phyloP scores from a whole-genome alignment of 2,113 vertebrate species.

The Pelodiscus sinensis region DNA sequence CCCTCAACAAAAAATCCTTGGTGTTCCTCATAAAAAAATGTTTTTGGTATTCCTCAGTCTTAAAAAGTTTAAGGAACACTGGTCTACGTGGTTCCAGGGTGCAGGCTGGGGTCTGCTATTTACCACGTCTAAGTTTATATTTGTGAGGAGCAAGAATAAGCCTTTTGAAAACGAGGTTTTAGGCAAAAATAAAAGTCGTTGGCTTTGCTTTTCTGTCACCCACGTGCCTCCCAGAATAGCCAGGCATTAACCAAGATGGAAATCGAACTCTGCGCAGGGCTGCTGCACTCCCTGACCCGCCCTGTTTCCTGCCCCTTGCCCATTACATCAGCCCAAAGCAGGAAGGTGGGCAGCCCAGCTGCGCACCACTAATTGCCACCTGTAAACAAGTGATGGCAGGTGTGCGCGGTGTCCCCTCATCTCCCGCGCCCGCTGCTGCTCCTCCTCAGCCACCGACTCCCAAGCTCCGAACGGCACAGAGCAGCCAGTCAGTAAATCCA shows the following conservation, averaged over 20 bases:
- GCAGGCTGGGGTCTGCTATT: fast-evolving
- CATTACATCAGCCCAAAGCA: background rate
- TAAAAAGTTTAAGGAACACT: too few relatives aligned
- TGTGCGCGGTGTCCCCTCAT: fast-evolving
- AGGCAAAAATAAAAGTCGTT: background rate
- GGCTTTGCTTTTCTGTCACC: background rate
- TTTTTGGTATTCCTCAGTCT: too few relatives aligned
- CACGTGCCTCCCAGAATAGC: background rate
- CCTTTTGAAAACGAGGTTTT: background rate
- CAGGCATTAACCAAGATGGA: background rate
- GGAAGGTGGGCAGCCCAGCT: background rate
- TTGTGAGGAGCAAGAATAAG: background rate
- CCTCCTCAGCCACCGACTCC: background rate
- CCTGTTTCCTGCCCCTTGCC: background rate
- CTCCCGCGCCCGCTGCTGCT: background rate
- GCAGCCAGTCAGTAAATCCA: background rate
- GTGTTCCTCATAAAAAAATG: too few relatives aligned
- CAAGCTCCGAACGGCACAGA: fast-evolving
- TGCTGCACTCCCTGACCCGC: background rate
- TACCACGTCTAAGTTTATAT: background rate
- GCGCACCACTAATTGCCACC: background rate
- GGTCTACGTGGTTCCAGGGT: background rate
- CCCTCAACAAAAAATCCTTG: too few relatives aligned
- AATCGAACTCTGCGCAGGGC: background rate
- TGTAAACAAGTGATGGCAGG: background rate